Percentiles rank a stretch among this genome's conserved stretches.
Conservation (phyloP, 2,888 invertebrate species). For the Mythimna vitellina region DNA sequence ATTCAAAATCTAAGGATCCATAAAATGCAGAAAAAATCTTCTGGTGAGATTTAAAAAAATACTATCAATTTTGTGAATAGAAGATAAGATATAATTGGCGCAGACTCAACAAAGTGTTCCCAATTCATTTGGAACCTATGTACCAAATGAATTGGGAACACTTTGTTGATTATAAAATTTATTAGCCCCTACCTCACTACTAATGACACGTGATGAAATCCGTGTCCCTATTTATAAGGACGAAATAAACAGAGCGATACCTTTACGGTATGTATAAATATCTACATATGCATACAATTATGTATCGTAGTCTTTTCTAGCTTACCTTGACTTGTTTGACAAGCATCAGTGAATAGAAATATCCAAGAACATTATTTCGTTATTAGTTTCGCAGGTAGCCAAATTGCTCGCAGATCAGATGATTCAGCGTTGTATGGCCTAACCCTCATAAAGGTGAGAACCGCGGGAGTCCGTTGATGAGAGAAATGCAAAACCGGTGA, state of each 20-base stretch:
- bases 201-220: constrained; percentile 3
- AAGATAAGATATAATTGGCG: background rate
- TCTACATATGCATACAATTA: background rate
- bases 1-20: constrained; percentile 16
- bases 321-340: constrained; percentile 48
- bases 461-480: too few species aligned
- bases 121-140: too few species aligned
- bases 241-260: background rate
- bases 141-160: background rate
- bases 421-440: background rate
- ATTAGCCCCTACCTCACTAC: background rate
- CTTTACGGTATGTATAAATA: background rate
- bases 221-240: constrained; percentile 26
- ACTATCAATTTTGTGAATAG: background rate
- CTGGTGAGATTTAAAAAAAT: background rate
- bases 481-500: too few species aligned
- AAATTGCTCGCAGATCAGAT: background rate
- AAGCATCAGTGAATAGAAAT: constrained; percentile 39
- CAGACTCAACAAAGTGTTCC: too few species aligned
- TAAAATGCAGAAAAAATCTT: constrained; percentile 13
- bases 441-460: too few species aligned
- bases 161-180: background rate
- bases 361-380: background rate
- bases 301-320: constrained; percentile 24
- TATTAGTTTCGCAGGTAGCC: background rate